Base-by-base conservation (phyloP, 2,797 vertebrate genomes). In the Moxostoma hubbsi region DNA sequence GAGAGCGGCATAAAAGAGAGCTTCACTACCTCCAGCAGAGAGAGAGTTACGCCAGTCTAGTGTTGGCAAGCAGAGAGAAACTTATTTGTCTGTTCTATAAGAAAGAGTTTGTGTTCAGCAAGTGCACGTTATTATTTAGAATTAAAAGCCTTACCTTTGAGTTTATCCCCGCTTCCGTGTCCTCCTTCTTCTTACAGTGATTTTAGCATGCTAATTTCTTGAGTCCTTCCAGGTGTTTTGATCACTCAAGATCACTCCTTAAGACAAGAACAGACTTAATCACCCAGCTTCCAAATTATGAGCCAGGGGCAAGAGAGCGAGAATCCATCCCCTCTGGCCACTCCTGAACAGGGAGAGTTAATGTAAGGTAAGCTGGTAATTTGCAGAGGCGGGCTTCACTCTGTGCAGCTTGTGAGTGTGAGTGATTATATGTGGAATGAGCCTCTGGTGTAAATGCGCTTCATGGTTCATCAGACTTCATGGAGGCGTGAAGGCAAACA, bases 361-460 rank as follows among this genome's bases (percentile, higher is more conserved):
- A 66, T 68, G 58, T 53, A 13, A 68, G 57, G 47, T 64, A 16
- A 63, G 58, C 58, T 79, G 65, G 47, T 81, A 77, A 71, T 81
- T 81, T 76, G 62, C 61, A 57, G 46, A 77, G 79, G 18, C 49
- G 65, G 43, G 61, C 53, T 73, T 73, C 43, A 77, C 47, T 74
- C 18, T 47, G 67, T 51, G 55, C 18, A 7, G 15, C 45, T 8
- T 43, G 51, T 49, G 71, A 81, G 71, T 64, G 53, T 67, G 55
- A 50, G 61, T 6, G 73, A 83, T 73, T 67, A 77, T 57, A 61
- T 59, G 65, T 73, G 81, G 81, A 79, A 82, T 81, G 73, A 83
- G 76, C 79, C 81, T 75, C 63, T 61, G 72, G 75, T 71, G n/a
- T 5, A 1, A 51, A 15, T n/a, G 11, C 1, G 11, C 7, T 71